Evolutionary conservation across 2,888 invertebrate species (phyloP), one percentile per base, ranked within the genome.

Genomic region (Ypsolopha sequella): DNA sequence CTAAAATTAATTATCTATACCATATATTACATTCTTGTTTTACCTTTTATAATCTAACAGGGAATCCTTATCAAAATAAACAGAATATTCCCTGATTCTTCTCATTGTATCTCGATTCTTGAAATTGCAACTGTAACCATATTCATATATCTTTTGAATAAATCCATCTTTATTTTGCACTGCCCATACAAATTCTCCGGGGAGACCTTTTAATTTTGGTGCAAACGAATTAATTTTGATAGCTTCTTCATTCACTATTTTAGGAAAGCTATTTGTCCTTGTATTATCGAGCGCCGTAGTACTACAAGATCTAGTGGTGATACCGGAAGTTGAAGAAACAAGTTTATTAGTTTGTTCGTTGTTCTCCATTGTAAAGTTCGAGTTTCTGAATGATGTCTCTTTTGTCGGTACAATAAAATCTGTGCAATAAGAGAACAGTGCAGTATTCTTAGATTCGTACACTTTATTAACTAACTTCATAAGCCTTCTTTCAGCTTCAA

Each of bases 141-240:
- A 82, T 65, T 82, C 82, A 53, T 80, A 85, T 34, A 85, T 59
- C 56, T 78, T 84, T 62, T 84, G 74, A 55, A 84, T 81, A 2
- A 81, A 62, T 11, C 85, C 85, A 54, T 80, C 63, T 62, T 76
- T 78, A 56, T 84, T 80, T 66, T 84, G 82, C 0, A 82, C 69
- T 1, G 84, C 80, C 79, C 79, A 82, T 41, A 81, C 69, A 52
- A 60, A 76, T 62, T 84, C 80, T 36, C 80, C 80, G 1, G 80
- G 76, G n/a, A 79, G 65, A 2, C 80, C 74, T 56, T 70, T 74
- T 0, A 77, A 64, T 59, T 65, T 76, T 9, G 80, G 78, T 33
- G 65, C 66, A 13, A 70, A 65, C 35, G 70, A 60, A 6, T 61
- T 52, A 34, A 71, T 35, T 4, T 10, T 34, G 38, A 48, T 13